Conservation (phyloP, 1,140 invertebrate genomes). For the Portunus trituberculatus region DNA sequence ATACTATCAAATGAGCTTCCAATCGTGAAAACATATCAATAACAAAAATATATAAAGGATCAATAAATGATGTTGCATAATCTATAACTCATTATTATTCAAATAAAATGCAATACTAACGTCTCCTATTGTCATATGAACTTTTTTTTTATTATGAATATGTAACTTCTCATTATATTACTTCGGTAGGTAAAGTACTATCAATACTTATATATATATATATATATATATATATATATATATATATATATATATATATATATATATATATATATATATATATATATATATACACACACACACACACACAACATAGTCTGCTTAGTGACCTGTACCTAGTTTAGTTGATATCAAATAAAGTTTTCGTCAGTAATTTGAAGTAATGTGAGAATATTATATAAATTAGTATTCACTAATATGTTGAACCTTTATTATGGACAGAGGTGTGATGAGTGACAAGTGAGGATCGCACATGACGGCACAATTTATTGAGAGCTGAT, state of each 20-base stretch:
- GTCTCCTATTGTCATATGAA: background rate
- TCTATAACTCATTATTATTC: background rate
- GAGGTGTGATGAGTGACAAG: background rate
- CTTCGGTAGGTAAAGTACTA: background rate
- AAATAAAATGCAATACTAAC: background rate
- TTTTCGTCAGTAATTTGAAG: background rate
- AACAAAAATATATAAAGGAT: background rate
- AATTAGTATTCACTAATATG: background rate
- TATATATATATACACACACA: background rate
- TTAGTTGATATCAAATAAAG: background rate
- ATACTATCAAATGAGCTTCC: background rate
- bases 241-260: constrained; percentile 32
- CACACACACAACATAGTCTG: background rate
- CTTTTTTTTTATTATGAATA: background rate
- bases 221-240: constrained; percentile 34
- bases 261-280: constrained; percentile 32
- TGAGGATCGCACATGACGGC: background rate
- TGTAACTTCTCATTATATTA: background rate
- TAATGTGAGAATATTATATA: background rate
- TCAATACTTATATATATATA: constrained; percentile 35
- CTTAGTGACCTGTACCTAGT: background rate
- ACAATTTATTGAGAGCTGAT: too few species aligned
- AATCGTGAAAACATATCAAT: background rate
- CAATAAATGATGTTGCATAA: background rate
- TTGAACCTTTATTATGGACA: background rate